Evolutionary conservation across 2,888 invertebrate genomes (phyloP), one percentile per base, ranked within the genome.

Genomic region (Leucania comma): DNA sequence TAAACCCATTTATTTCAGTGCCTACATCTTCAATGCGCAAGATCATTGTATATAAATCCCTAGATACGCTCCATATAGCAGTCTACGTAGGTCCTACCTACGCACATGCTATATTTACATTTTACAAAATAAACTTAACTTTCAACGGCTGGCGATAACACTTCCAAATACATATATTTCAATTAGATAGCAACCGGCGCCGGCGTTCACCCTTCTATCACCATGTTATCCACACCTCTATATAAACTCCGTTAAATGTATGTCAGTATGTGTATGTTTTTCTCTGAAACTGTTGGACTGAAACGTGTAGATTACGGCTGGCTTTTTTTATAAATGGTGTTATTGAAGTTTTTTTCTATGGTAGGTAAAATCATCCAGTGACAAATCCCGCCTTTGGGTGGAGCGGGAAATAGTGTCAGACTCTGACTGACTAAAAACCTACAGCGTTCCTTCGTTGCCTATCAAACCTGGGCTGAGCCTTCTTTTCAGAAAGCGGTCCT

Each of bases 161-260:
- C 56, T 68, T 76, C 61, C 74, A 84, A 81, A 76, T 72, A 80
- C 70, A 85, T 89, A 85, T 89, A 89, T 88, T 88, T 89, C 86
- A 88, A 84, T 84, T 78, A 83, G 86, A 87, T 87, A 86, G 76
- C 38, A 29, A 66, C 24, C 35, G 80, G 82, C 82, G 82, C 80
- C 75, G 57, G 29, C 63, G 62, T 71, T 68, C 69, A 63, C 57
- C 53, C 64, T 63, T 60, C 48, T 70, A 68, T 80, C 71, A 56
- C 56, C 56, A 53, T 67, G 46, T 75, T 75, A 72, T 70, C 75
- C 46, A 38, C 61, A 71, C 58, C 20, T 65, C 32, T 51, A 65
- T 9, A 61, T 48, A 24, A 20, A 56, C 2, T 12, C 5, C 9
- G 53, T n/a, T 50, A 26, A 64, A 57, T 60, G 57, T 73, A 8